Base-by-base conservation (phyloP, 2,888 invertebrate genomes). In the Salticus scenicus region DNA sequence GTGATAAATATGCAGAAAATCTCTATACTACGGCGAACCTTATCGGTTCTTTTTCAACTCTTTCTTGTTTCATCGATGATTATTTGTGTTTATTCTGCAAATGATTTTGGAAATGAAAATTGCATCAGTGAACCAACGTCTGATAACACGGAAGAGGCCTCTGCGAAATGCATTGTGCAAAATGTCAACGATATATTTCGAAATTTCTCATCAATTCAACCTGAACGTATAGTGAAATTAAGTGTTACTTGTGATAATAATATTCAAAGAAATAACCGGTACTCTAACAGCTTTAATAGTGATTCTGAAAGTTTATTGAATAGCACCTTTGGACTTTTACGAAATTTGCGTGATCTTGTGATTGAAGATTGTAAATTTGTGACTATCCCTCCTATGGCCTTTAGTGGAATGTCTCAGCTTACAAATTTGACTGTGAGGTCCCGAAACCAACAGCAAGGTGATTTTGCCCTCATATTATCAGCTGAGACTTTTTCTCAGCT, bases 141-240 rank as follows among this genome's bases (percentile, higher is more conserved):
- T 17, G 72, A 42, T 12, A 33, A 27, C 28, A n/a, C 41, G 2
- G 74, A 72, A 20, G 82, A 87, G 41, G 69, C 88, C 69, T 74
- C 78, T 27, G 71, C 88, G 63, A 83, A 80, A 24, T 89, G 89
- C 42, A 66, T 31, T 14, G 75, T 89, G 28, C 64, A 79, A 63
- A 88, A 88, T 69, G 42, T 89, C 20, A 88, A 88, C 92, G 96
- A 96, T 92, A 96, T 95, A 91, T 95, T 95, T 90, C 96, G 95
- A 91, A 95, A 95, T 88, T 96, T 96, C 90, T 95, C 95, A 92
- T 95, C 95, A 81, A 96, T 96, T 88, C 96, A 96, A 66, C 94
- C 95, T 14, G 95, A 95, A 91, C 96, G 96, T 90, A 96, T 96
- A 30, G 94, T 95, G 33, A 95, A 95, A 5, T 91, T 96, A 87